Evolutionary conservation across 2,113 vertebrate species (phyloP).

Genomic region (Hystrix cristata): DNA sequence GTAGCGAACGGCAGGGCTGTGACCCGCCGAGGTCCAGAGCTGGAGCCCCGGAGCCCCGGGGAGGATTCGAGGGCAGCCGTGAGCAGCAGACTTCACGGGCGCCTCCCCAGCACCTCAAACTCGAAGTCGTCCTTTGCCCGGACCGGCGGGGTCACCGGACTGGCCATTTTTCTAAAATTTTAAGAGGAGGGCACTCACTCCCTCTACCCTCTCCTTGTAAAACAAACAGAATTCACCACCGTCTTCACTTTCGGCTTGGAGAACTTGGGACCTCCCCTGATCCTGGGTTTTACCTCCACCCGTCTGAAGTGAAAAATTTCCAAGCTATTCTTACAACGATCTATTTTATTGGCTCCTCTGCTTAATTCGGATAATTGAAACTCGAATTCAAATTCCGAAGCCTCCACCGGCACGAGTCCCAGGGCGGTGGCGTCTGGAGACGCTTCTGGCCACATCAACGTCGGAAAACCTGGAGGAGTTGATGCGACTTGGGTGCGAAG

Average conservation of each 20-base stretch:
- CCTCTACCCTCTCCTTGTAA: not conserved
- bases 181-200: not conserved
- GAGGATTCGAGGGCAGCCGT: not conserved
- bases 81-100: not conserved
- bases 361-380: not conserved
- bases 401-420: not conserved
- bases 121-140: not conserved
- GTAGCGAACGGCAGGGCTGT: fast-evolving
- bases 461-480: not conserved
- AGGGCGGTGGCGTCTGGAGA: not conserved
- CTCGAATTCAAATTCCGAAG: conserved; percentile 10
- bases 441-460: not conserved
- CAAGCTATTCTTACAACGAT: not conserved
- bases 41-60: not conserved
- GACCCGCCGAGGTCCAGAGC: too few species aligned
- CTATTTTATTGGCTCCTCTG: not conserved
- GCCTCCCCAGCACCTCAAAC: not conserved
- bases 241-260: not conserved
- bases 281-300: not conserved
- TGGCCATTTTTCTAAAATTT: not conserved
- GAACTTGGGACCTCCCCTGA: not conserved
- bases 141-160: not conserved
- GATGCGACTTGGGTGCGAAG: not conserved
- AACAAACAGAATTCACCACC: not conserved
- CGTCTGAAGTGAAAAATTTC: not conserved